Percentiles rank a stretch among this genome's conserved stretches.
Evolutionary conservation across 2,113 vertebrate genomes (phyloP).

Genomic region (Campylorhamphus procurvoides): DNA sequence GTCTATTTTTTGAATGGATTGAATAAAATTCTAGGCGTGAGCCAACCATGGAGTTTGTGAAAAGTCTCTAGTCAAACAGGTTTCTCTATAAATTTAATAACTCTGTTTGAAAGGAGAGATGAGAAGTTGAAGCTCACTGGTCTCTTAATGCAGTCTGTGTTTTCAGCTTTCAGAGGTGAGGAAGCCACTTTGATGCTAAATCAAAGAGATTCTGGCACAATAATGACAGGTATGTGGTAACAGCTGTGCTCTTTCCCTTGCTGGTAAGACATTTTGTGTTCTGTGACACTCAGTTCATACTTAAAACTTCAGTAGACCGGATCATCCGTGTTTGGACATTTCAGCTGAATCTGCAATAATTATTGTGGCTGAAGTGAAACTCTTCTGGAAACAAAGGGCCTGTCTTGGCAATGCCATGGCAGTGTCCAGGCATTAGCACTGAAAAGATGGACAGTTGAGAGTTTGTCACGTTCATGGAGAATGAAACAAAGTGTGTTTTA

Average conservation of each 20-base stretch:
- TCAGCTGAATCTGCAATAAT: not conserved
- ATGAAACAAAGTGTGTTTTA: not conserved
- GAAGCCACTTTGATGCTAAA: not conserved
- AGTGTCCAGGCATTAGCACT: not conserved
- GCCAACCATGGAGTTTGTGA: not conserved
- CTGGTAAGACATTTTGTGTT: not conserved
- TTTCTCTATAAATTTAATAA: not conserved
- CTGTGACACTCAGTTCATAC: not conserved
- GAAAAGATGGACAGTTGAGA: not conserved
- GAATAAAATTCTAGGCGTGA: constrained; percentile 72
- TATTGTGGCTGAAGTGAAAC: not conserved
- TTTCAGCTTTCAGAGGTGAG: not conserved
- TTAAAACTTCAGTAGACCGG: not conserved
- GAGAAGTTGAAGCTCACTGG: not conserved
- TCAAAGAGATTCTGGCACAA: not conserved
- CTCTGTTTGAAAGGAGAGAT: not conserved
- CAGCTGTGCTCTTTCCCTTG: not conserved
- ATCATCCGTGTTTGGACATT: not conserved
- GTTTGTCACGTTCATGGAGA: fast-evolving
- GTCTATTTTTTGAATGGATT: constrained; percentile 65
- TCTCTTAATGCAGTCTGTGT: not conserved
- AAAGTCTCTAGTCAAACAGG: not conserved
- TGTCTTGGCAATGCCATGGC: not conserved
- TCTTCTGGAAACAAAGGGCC: not conserved
- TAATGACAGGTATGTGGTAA: not conserved